Conservation (phyloP, 2,888 invertebrate species). For the Caenorhabditis imperialis region DNA sequence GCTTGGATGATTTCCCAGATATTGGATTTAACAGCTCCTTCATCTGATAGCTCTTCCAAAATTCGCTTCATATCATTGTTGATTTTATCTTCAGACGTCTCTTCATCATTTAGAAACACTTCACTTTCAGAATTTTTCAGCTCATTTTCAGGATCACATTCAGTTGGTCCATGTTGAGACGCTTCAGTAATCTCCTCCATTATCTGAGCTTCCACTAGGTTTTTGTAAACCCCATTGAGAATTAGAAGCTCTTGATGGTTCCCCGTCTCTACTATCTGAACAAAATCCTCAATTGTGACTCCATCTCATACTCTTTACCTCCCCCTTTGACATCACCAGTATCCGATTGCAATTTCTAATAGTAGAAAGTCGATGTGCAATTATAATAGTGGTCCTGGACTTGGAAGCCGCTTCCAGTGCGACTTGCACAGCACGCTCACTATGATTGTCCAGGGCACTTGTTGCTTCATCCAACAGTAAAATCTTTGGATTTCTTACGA, state of each 20-base stretch:
- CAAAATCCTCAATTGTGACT: not conserved
- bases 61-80: conserved; percentile 13
- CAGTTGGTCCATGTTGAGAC: conserved; percentile 52
- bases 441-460: conserved; percentile 67
- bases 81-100: too few species aligned
- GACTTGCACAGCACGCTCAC: conserved; percentile 65
- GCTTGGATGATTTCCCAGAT: conserved; percentile 76
- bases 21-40: conserved; percentile 49
- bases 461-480: conserved; percentile 59
- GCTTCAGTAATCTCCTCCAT: too few species aligned
- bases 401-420: conserved; percentile 81
- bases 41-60: conserved; percentile 64
- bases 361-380: conserved; percentile 80
- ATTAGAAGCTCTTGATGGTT: conserved; percentile 84
- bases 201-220: conserved; percentile 78
- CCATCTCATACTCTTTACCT: conserved; percentile 66
- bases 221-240: conserved; percentile 83
- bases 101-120: too few species aligned
- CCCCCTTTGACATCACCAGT: conserved; percentile 78
- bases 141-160: too few species aligned
- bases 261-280: conserved; percentile 84
- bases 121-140: too few species aligned
- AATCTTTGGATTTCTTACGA: conserved; percentile 55
- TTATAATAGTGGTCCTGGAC: conserved; percentile 79
- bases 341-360: conserved; percentile 80